These are phyloP conservation scores for Nymphalis polychloros DNA, from an alignment of 2,888 invertebrate genomes.

Conservation along the genomic window DNA sequence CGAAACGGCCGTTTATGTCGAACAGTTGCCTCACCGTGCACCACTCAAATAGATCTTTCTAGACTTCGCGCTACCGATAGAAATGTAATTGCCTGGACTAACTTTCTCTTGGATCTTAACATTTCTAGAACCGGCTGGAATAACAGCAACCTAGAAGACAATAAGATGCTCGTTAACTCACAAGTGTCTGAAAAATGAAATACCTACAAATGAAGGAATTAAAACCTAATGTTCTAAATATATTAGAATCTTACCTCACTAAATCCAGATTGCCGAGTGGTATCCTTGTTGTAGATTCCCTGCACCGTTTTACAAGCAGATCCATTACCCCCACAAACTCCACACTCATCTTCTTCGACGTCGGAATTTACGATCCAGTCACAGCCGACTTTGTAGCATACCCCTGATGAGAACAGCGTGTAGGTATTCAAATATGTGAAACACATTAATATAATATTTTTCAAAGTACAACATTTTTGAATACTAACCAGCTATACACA, in stretches of 20 bases:
- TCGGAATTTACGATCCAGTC: constrained; percentile 93
- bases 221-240: constrained; percentile 51
- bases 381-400: constrained; percentile 92
- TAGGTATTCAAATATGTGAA: constrained; percentile 5
- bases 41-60: constrained; percentile 90
- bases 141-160: constrained; percentile 82
- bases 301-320: constrained; percentile 89
- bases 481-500: constrained; percentile 86
- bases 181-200: background rate
- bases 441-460: constrained; percentile 10
- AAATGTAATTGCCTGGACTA: constrained; percentile 89
- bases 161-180: background rate
- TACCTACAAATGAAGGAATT: background rate
- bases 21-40: constrained; percentile 80
- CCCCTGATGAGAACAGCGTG: constrained; percentile 50
- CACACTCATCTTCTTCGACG: constrained; percentile 91
- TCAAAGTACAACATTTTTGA: background rate
- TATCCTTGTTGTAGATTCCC: constrained; percentile 86
- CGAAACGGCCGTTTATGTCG: constrained; percentile 1
- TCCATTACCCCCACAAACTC: constrained; percentile 92
- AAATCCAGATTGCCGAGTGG: constrained; percentile 79
- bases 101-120: constrained; percentile 89
- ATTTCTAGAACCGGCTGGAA: constrained; percentile 90
- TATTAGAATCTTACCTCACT: constrained; percentile 68
- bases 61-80: constrained; percentile 86